phyloP scores from a whole-genome alignment of 2,113 vertebrate species.

The Myiopsitta monachus region DNA sequence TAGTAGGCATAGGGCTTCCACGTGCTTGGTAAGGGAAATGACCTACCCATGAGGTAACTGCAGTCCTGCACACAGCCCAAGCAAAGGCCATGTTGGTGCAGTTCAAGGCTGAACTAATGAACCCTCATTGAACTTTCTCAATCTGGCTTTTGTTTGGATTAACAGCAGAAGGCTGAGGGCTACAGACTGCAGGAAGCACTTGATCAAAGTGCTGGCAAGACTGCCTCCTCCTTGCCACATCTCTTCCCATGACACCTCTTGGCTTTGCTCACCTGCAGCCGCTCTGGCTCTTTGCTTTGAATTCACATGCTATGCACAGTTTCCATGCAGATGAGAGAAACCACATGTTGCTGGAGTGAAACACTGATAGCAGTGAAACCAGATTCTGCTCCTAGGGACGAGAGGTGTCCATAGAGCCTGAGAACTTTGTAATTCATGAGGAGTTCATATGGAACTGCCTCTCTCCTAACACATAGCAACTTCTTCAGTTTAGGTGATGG shows the following conservation, averaged over 20 bases:
- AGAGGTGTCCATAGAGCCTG: neutral
- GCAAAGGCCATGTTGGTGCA: neutral
- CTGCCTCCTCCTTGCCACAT: conserved; percentile 47
- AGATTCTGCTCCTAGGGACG: neutral
- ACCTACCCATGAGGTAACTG: neutral
- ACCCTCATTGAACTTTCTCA: conserved; percentile 38
- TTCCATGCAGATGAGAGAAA: conserved; percentile 36
- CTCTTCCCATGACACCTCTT: conserved; percentile 53
- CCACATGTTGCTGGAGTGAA: conserved; percentile 27
- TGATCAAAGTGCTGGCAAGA: conserved; percentile 59
- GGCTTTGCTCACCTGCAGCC: conserved; percentile 60
- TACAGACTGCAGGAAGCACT: conserved; percentile 57
- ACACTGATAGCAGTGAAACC: neutral
- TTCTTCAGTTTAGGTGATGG: neutral
- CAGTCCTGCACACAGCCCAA: neutral
- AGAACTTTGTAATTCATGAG: neutral
- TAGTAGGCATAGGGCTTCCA: neutral
- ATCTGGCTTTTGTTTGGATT: conserved; percentile 54
- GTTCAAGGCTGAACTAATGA: conserved; percentile 45
- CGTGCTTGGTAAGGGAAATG: neutral
- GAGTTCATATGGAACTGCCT: neutral
- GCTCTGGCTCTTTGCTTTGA: conserved; percentile 18
- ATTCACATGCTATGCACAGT: neutral
- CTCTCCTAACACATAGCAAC: neutral
- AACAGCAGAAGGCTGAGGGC: conserved; percentile 46